These are phyloP conservation scores for Potamarius usumacintae DNA, from an alignment of 2,113 vertebrate genomes.

Conservation along the genomic window DNA sequence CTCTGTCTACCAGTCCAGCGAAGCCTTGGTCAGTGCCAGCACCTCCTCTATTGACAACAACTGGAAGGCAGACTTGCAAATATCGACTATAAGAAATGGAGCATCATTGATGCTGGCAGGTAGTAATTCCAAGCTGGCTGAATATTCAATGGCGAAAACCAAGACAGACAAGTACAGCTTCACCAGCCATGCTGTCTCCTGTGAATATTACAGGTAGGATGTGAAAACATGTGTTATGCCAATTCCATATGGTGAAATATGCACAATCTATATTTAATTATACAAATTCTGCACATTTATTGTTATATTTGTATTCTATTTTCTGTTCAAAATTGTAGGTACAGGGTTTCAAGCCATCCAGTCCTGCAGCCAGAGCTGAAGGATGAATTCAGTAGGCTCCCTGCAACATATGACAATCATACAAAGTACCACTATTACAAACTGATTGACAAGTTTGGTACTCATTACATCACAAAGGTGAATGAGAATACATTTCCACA, in stretches of 20 bases:
- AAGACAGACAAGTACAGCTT: conserved; percentile 79
- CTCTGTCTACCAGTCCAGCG: conserved; percentile 64
- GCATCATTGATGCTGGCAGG: conserved; percentile 66
- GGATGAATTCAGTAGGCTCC: conserved; percentile 24
- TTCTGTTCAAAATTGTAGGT: conserved; percentile 55
- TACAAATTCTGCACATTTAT: not conserved
- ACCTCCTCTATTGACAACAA: conserved; percentile 66
- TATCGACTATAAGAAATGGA: rapidly evolving
- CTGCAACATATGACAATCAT: conserved; percentile 42
- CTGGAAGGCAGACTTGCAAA: conserved; percentile 68
- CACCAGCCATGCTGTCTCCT: conserved; percentile 68
- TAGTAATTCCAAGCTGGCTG: conserved; percentile 68
- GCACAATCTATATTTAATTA: not conserved
- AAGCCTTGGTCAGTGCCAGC: conserved; percentile 62
- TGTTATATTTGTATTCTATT: not conserved
- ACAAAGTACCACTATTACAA: conserved; percentile 67
- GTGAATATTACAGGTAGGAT: conserved; percentile 77
- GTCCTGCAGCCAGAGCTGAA: conserved; percentile 63
- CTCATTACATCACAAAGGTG: conserved; percentile 76
- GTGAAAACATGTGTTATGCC: not conserved
- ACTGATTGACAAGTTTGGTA: conserved; percentile 73
- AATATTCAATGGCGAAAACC: conserved; percentile 72
- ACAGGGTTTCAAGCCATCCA: conserved; percentile 60
- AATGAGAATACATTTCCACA: conserved; percentile 2
- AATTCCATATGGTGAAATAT: no score